These are phyloP conservation scores for Podarcis lilfordi DNA, from an alignment of 2,797 vertebrate genomes.

Conservation along the genomic window DNA sequence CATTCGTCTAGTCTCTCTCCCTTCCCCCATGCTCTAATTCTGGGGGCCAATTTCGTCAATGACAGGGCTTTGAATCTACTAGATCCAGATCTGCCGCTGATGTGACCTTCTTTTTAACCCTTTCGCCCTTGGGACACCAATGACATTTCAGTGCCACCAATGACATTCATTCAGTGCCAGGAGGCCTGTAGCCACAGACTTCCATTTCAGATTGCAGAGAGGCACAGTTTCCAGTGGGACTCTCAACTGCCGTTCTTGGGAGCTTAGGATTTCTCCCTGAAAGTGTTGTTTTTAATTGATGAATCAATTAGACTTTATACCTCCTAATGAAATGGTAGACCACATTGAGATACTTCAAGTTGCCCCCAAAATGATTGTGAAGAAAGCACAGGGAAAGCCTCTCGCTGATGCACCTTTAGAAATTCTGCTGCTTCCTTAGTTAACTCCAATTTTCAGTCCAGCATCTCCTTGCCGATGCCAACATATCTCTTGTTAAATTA, in stretches of 20 bases:
- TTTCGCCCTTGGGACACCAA: no score
- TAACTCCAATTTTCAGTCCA: conserved; percentile 54
- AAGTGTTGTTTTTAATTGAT: not conserved
- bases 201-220: no score
- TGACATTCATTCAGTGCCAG: no score
- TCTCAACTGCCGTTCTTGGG: not conserved
- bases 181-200: no score
- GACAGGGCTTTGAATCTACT: no score
- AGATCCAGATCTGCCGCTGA: no score
- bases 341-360: not conserved
- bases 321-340: fast-evolving
- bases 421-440: conserved; percentile 46
- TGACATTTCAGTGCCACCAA: no score
- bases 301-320: not conserved
- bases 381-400: not conserved
- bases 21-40: no score
- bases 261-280: not conserved
- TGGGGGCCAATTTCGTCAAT: no score
- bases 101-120: no score
- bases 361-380: not conserved
- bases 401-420: conserved; percentile 44
- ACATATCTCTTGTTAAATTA: conserved; percentile 73
- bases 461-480: conserved; percentile 61
- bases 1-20: no score
- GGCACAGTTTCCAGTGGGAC: no score